These are phyloP conservation scores for Alauda arvensis DNA, from an alignment of 2,797 vertebrate genomes.

Conservation along the genomic window DNA sequence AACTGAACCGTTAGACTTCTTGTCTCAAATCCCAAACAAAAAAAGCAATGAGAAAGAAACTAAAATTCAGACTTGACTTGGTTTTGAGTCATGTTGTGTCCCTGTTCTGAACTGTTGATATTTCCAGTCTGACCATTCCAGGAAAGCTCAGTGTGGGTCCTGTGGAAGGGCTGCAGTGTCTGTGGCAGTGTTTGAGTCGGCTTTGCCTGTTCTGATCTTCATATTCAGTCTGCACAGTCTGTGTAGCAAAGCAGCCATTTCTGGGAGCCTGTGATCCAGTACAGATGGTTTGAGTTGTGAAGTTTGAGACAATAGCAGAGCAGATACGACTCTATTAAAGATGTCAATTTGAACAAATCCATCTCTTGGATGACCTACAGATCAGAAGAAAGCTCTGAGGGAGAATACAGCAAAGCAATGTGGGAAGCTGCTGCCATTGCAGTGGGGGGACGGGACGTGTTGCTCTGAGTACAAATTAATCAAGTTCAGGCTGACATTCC, in stretches of 20 bases:
- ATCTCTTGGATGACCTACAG: not conserved
- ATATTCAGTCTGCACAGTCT: not conserved
- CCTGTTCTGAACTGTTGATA: not conserved
- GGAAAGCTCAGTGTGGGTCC: not conserved
- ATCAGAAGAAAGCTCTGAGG: not conserved
- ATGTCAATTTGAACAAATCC: not conserved
- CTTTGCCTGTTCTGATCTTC: fast-evolving
- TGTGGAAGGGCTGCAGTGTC: not conserved
- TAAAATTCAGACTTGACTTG: not conserved
- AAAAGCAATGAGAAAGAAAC: not conserved
- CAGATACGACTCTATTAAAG: conserved; percentile 25
- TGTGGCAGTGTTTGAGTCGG: not conserved
- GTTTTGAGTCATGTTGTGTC: not conserved
- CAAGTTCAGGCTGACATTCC: conserved; percentile 34
- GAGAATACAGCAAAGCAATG: fast-evolving
- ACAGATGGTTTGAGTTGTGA: conserved; percentile 24
- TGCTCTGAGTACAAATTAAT: conserved; percentile 23
- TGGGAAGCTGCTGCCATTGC: not conserved
- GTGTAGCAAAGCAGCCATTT: not conserved
- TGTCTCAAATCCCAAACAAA: not conserved
- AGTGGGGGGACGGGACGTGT: not conserved
- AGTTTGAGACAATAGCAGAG: not conserved
- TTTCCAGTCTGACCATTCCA: not conserved
- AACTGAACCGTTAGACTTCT: not conserved
- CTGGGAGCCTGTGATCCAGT: not conserved